Evolutionary conservation across 2,888 invertebrate species (phyloP), one percentile per base, ranked within the genome.

Genomic region (Anagyrus pseudococci): DNA sequence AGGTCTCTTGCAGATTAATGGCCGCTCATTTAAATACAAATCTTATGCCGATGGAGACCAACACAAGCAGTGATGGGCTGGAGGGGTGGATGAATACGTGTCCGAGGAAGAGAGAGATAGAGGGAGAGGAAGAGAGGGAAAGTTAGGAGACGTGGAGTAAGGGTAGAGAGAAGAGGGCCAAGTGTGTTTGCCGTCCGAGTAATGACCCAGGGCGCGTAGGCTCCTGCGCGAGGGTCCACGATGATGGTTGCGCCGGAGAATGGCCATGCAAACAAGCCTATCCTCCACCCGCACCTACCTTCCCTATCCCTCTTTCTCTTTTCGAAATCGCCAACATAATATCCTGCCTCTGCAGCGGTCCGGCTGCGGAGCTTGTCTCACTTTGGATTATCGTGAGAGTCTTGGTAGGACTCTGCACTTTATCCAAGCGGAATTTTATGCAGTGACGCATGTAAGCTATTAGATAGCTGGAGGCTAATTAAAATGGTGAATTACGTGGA

Each of bases 21-120:
- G 77, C 72, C 71, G 75, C 80, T 81, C 80, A 80, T 81, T 81
- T 81, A 79, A 81, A 80, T 80, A 80, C 77, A 80, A 79, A 80
- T 80, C 79, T 80, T 76, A 73, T 76, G 74, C 73, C 77, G 77
- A 80, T 79, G 57, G 53, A 66, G 61, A 66, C 7, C 23, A 33
- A n/a, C n/a, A n/a, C n/a, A 53, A 64, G 47, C 62, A n/a, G 64
- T 59, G 66, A 63, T 8, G 40, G 4, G 23, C 6, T 29, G n/a
- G n/a, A n/a, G n/a, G n/a, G n/a, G n/a, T n/a, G 23, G 41, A 25
- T 3, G 25, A 15, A 2, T n/a, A n/a, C n/a, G n/a, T n/a, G 23
- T 19, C 15, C 23, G 56, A 48, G 47, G 43, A 48, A 49, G 56
- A 37, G 46, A 40, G 37, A 49, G 56, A 56, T n/a, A 33, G 49